A percentile compares a stretch with the other conserved stretches of the same genome.
Conservation (phyloP, 2,797 vertebrate genomes). For the Saguinus oedipus region DNA sequence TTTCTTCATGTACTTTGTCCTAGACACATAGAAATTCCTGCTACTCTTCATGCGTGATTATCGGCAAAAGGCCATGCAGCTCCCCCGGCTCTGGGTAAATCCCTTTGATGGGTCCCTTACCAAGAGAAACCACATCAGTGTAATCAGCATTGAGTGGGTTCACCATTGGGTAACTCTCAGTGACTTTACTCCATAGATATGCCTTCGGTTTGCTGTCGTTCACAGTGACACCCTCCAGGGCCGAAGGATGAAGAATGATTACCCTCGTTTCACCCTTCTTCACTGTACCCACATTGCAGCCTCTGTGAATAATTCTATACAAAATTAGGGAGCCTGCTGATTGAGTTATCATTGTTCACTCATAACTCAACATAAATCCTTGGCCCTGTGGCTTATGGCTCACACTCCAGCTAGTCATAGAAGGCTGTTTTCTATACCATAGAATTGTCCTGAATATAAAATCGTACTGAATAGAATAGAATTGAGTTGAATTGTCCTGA, state of each 20-base stretch:
- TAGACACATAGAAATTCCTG: not conserved
- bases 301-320: not conserved
- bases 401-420: not conserved
- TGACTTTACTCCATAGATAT: not conserved
- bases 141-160: not conserved
- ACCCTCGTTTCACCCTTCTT: no score
- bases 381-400: not conserved
- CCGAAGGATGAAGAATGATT: not conserved
- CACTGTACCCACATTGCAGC: not conserved
- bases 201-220: not conserved
- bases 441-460: not conserved
- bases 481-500: not conserved
- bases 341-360: not conserved
- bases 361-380: not conserved
- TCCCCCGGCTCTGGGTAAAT: not conserved
- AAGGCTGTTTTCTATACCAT: not conserved
- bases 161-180: not conserved
- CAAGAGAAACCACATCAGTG: not conserved
- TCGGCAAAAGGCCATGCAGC: not conserved
- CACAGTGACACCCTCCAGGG: not conserved
- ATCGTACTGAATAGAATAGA: not conserved
- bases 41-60: not conserved
- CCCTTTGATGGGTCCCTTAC: not conserved
- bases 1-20: not conserved
- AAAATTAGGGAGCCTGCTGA: not conserved